Percentiles rank a stretch among this genome's conserved stretches.
These are phyloP conservation scores for Theocolax elegans DNA, from an alignment of 1,140 invertebrate species.

Conservation along the genomic window DNA sequence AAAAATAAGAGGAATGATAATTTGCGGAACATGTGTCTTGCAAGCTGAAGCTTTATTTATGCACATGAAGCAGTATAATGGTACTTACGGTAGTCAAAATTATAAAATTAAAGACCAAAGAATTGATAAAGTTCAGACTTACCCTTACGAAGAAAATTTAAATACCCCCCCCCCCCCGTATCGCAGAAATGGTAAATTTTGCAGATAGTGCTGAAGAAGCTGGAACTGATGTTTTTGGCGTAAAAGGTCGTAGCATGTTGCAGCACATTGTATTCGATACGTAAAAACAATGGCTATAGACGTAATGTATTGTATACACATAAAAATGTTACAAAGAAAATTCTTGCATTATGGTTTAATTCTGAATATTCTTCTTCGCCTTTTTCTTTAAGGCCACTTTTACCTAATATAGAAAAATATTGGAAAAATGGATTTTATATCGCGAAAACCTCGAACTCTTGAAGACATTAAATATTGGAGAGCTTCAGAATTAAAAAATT, in stretches of 20 bases:
- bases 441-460: no score
- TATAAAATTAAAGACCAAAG: not conserved
- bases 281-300: not conserved
- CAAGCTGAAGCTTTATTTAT: slow-evolving; percentile 11
- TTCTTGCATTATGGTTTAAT: slow-evolving; percentile 2
- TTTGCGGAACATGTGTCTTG: slow-evolving; percentile 10
- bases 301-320: not conserved
- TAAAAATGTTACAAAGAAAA: slow-evolving; percentile 14
- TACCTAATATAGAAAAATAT: not conserved
- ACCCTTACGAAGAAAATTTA: not conserved
- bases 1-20: not conserved
- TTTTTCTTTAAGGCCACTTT: not conserved
- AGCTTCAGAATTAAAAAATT: no score
- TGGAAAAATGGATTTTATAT: no score
- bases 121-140: not conserved
- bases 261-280: not conserved
- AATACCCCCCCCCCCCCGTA: not conserved
- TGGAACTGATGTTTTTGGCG: not conserved
- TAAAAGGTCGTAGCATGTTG: not conserved
- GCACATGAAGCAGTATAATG: slow-evolving; percentile 2
- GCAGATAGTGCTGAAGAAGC: not conserved
- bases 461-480: no score
- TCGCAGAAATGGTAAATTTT: not conserved
- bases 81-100: not conserved
- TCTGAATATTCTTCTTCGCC: not conserved